Evolutionary conservation across 1,140 invertebrate species (phyloP), one percentile per base, ranked within the genome.

Genomic region (Neotoxoptera formosana): DNA sequence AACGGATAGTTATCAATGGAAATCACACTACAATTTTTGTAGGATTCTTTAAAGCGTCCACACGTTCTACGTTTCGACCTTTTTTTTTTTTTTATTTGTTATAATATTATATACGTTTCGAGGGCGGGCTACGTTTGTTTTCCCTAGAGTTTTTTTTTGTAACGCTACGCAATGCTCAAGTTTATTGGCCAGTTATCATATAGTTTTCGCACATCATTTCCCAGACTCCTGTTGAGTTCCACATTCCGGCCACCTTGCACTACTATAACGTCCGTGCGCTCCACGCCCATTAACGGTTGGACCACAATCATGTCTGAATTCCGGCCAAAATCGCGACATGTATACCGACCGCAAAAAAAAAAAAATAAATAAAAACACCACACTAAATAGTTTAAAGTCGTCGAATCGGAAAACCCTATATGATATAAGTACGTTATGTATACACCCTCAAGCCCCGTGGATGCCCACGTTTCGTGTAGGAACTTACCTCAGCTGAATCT

Each of bases 401-500:
- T 76, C 30, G 6, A 14, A 6, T 76, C 30, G 11, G 30, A 67
- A 67, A 76, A 76, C 60, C 6, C 30, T 76, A n/a, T 56, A 60
- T 8, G 25, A 4, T 53, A 23, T 53, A 53, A 6, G 51, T 53
- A 53, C 30, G 14, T 67, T 67, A 6, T 76, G n/a, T 67, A 67
- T 67, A 67, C 30, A 3, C 25, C 56, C 36, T 30, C 2, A 67
- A 17, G n/a, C 34, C 17, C 2, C 21, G 36, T 41, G 23, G 11
- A 84, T 23, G 45, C 7, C 11, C 60, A 4, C 36, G 41, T 45
- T 84, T 41, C 23, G 21, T 84, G 30, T 25, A 21, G 4, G 67
- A 17, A 86, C 91, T 93, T 45, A 93, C 91, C 81, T 93, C 91
- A 30, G 91, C 91, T 9, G 91, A 93, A 56, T 93, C 91, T 47